Percentiles rank a stretch among this genome's conserved stretches.
phyloP scores from a whole-genome alignment of 1,140 invertebrate genomes.

The Diabrotica virgifera region DNA sequence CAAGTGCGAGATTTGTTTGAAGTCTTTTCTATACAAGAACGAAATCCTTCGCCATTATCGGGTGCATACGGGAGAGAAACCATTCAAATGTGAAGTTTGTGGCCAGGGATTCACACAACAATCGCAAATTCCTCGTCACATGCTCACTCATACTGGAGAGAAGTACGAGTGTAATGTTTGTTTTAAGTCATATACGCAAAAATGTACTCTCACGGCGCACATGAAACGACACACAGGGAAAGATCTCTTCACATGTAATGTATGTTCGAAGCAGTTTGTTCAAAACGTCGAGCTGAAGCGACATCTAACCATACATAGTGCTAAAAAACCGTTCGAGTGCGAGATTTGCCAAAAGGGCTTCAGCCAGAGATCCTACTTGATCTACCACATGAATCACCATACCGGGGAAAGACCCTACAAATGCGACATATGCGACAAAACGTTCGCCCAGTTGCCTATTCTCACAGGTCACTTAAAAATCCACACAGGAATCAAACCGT shows the following conservation, averaged over 20 bases:
- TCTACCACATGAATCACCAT: constrained; percentile 50
- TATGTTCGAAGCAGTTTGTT: constrained; percentile 49
- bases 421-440: constrained; percentile 64
- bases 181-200: constrained; percentile 60
- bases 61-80: constrained; percentile 53
- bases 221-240: constrained; percentile 43
- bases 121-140: too few relatives aligned
- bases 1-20: not conserved
- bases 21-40: not conserved
- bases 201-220: constrained; percentile 52
- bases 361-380: constrained; percentile 26
- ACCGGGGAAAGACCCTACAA: constrained; percentile 73
- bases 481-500: constrained; percentile 73
- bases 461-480: constrained; percentile 67
- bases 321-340: constrained; percentile 53
- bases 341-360: constrained; percentile 52
- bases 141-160: constrained; percentile 51
- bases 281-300: constrained; percentile 54
- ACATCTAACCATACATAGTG: constrained; percentile 55
- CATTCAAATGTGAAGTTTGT: constrained; percentile 53
- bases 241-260: constrained; percentile 40
- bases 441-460: constrained; percentile 56
- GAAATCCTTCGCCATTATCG: constrained; percentile 43
- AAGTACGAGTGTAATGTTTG: constrained; percentile 61
- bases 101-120: too few relatives aligned